Evolutionary conservation across 2,113 vertebrate genomes (phyloP).

Genomic region (Accipiter cooperii): DNA sequence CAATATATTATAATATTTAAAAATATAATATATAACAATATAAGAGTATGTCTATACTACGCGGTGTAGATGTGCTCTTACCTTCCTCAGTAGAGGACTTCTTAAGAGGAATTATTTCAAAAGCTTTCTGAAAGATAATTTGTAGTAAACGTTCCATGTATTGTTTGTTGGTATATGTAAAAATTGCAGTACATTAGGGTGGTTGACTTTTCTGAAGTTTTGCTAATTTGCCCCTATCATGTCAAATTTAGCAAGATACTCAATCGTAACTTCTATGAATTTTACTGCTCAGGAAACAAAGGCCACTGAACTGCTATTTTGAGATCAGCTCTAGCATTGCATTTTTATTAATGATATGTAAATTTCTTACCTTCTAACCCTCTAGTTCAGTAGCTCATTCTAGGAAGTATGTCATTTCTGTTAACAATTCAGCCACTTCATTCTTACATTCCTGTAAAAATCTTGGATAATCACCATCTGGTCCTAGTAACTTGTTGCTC

Average conservation of each 20-base stretch:
- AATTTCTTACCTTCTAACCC: background rate
- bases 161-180: background rate
- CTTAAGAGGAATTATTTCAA: background rate
- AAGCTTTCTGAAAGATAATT: background rate
- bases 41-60: background rate
- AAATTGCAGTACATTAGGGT: background rate
- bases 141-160: background rate
- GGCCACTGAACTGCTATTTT: background rate
- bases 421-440: background rate
- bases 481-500: conserved; percentile 1
- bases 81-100: background rate
- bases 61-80: background rate
- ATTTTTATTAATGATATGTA: background rate
- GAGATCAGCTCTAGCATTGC: background rate
- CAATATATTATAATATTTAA: background rate
- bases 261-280: background rate
- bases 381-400: background rate
- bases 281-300: background rate
- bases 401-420: background rate
- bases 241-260: background rate
- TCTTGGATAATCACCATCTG: conserved; percentile 22
- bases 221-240: background rate
- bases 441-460: conserved; percentile 2
- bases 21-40: background rate
- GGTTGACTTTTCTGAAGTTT: background rate